Evolutionary conservation across 2,888 invertebrate genomes (phyloP).

Genomic region (Entomobrya proxima): DNA sequence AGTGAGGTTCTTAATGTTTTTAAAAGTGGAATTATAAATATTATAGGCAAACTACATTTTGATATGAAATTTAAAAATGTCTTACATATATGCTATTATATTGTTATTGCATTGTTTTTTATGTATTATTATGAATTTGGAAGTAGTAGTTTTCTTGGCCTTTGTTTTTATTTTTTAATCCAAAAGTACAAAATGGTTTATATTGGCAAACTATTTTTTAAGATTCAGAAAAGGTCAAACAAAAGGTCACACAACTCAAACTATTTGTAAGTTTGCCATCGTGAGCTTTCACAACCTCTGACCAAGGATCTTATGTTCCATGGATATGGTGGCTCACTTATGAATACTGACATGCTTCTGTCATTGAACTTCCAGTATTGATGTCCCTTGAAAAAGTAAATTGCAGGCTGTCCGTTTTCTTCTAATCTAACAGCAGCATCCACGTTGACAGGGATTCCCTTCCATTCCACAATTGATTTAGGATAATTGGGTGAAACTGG

Average conservation of each 20-base stretch:
- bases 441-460: slow-evolving; percentile 90
- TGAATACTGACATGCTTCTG: slow-evolving; percentile 51
- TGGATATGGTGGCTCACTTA: slow-evolving; percentile 58
- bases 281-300: background rate
- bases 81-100: no score
- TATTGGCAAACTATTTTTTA: no score
- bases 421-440: slow-evolving; percentile 88
- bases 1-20: no score
- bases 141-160: no score
- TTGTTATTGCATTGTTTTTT: no score
- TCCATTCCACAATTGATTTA: slow-evolving; percentile 93
- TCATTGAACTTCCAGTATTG: slow-evolving; percentile 66
- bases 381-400: slow-evolving; percentile 57
- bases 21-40: no score
- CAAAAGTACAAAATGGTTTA: background rate
- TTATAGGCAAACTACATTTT: no score
- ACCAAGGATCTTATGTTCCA: slow-evolving; percentile 26
- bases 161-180: no score
- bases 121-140: background rate
- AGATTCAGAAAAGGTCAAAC: no score
- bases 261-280: background rate
- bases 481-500: slow-evolving; percentile 91
- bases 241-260: no score
- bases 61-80: no score
- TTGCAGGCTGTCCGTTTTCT: background rate